Conservation (phyloP, 2,888 invertebrate species). For the Lobophora halterata region DNA sequence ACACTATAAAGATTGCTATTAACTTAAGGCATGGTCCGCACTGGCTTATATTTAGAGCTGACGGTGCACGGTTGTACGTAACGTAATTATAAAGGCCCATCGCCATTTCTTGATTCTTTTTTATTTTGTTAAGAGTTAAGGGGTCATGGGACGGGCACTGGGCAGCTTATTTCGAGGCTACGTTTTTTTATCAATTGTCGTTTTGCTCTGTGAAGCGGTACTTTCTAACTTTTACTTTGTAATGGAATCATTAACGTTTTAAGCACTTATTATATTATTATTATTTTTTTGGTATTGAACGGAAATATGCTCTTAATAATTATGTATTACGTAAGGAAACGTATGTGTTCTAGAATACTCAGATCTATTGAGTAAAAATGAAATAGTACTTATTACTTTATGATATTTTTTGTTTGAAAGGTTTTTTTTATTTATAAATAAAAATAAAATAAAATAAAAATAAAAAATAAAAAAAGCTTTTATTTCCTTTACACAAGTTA, state of each 20-base stretch:
- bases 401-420: no score
- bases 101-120: slow-evolving; percentile 58
- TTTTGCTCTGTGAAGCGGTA: slow-evolving; percentile 45
- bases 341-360: no score
- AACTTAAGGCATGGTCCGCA: slow-evolving; percentile 65
- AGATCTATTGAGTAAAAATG: no score
- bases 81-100: slow-evolving; percentile 69
- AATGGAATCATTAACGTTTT: slow-evolving; percentile 49
- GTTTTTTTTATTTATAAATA: no score
- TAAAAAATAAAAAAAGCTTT: no score
- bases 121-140: slow-evolving; percentile 51
- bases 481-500: no score
- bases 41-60: slow-evolving; percentile 64
- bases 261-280: slow-evolving; percentile 39
- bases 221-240: slow-evolving; percentile 69
- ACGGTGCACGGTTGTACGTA: slow-evolving; percentile 53
- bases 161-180: slow-evolving; percentile 32
- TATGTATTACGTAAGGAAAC: slow-evolving; percentile 32
- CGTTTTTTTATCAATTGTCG: slow-evolving; percentile 60
- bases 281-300: slow-evolving; percentile 36
- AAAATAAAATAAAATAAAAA: no score
- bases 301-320: slow-evolving; percentile 37
- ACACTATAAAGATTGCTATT: slow-evolving; percentile 78
- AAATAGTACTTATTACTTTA: no score
- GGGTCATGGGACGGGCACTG: slow-evolving; percentile 53